A percentile compares a stretch with the other conserved stretches of the same genome.
phyloP scores from a whole-genome alignment of 2,113 vertebrate genomes.

The Poeciliopsis turrubarensis region DNA sequence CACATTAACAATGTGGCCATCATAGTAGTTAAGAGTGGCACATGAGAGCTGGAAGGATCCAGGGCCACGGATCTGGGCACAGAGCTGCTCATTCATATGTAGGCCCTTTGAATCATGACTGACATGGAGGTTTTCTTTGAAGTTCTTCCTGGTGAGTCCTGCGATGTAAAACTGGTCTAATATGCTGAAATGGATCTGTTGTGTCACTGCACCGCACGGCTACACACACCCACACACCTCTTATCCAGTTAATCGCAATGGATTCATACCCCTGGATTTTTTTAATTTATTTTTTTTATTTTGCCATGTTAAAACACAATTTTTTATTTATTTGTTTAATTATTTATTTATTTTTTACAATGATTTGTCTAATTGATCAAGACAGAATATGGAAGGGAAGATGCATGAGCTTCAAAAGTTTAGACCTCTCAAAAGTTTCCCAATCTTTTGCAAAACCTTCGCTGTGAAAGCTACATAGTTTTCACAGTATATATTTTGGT shows the following conservation, averaged over 20 bases:
- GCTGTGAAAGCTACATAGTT: too few relatives aligned
- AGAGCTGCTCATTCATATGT: constrained; percentile 56
- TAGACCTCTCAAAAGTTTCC: not conserved
- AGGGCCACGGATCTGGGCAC: constrained; percentile 51
- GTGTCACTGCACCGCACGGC: constrained; percentile 19
- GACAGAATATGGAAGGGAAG: not conserved
- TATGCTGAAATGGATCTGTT: constrained; percentile 55
- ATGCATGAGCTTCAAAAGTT: not conserved
- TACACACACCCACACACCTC: constrained; percentile 14
- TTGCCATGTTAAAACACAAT: not conserved
- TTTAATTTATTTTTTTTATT: not conserved
- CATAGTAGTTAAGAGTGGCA: constrained; percentile 57
- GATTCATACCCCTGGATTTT: not conserved
- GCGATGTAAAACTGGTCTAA: constrained; percentile 42
- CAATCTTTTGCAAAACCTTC: not conserved
- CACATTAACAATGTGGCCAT: constrained; percentile 60
- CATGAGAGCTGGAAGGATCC: constrained; percentile 47
- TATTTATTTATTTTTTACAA: not conserved
- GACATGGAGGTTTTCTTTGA: constrained; percentile 53
- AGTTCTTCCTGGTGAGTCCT: constrained; percentile 40
- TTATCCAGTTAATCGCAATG: not conserved
- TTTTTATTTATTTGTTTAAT: too few relatives aligned
- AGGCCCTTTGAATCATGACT: constrained; percentile 50
- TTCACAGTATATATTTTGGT: too few relatives aligned
- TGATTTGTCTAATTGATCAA: not conserved